Evolutionary conservation across 1,140 invertebrate genomes (phyloP), one percentile per base, ranked within the genome.

Genomic region (Ladona fulva): DNA sequence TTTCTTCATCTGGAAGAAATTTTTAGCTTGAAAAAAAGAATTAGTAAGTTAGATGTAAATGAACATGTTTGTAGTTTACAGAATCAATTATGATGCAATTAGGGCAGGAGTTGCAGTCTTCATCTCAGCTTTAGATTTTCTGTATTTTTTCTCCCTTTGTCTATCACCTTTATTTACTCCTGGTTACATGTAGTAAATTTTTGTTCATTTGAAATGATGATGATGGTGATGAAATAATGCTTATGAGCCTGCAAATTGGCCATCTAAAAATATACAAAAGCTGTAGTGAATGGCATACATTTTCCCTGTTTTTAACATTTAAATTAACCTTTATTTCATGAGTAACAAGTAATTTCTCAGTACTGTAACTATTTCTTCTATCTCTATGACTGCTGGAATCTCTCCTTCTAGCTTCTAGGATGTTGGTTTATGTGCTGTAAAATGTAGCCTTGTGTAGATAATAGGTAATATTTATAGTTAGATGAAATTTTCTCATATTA

Each of bases 361-460:
- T 66, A 66, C n/a, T 66, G 52, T 66, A 66, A 66, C 52, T 66
- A 66, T 22, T 66, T 66, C n/a, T 66, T 66, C 52, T 66, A 3
- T 66, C 52, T 66, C n/a, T 66, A 66, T 66, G 52, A 66, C 52
- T 66, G 52, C 52, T 66, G 52, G 52, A 66, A 66, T 66, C 52
- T 66, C 52, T 66, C 52, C 52, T 66, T 66, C 52, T 66, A 66
- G 52, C 52, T 66, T 66, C 52, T 66, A 66, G 52, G 52, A 66
- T 66, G 52, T 66, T 66, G 52, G 52, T 66, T 66, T 6, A 22
- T 66, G 52, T 66, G 52, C 52, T 66, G 52, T 66, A 66, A 66
- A 19, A 66, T 66, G 52, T 66, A 66, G 52, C n/a, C 1, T 66
- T 66, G 52, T 66, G 52, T 66, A 66, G 52, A 16, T 19, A 6